Evolutionary conservation across 2,888 invertebrate species (phyloP), one percentile per base, ranked within the genome.

Genomic region (Ectemnius continuus): DNA sequence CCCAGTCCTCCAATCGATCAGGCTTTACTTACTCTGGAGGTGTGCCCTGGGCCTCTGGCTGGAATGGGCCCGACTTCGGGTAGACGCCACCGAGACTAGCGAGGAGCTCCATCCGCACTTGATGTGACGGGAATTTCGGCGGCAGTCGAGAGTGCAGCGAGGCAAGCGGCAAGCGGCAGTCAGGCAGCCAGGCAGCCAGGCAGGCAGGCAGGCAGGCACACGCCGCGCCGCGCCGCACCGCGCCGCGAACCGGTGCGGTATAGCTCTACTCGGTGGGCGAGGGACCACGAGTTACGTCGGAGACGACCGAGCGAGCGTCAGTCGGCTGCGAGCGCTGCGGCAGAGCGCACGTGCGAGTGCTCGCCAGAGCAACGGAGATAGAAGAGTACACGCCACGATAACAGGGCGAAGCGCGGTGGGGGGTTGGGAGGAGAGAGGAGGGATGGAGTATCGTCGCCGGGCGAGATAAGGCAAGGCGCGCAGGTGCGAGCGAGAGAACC

Each of bases 301-400:
- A 81, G 70, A 77, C 20, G 52, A 20, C 76, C 77, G 77, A 76
- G 16, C 62, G 62, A 47, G 4, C 45, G 68, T 70, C 75, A 65
- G 71, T 65, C 48, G 75, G n/a, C 64, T 59, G 20, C 26, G 65
- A 63, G 74, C 69, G 36, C 57, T 60, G 75, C 52, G 14, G 20
- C 66, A 75, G 64, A 60, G 76, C 80, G 83, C 80, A 79, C 72
- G 76, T 78, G 76, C 83, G 79, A 52, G 16, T 5, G 52, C 14
- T 52, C n/a, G 52, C 14, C 14, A 16, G 52, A 52, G 16, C 16
- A 52, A 52, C n/a, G 52, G 52, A 52, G 52, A 52, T 2, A 52
- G n/a, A 52, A 52, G n/a, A 52, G 52, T 52, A 16, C n/a, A 52
- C 16, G 52, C 52, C 52, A 14, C 8, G 14, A 16, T 52, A 16